Evolutionary conservation across 2,888 invertebrate genomes (phyloP), one percentile per base, ranked within the genome.

Genomic region (Euproctis similis): DNA sequence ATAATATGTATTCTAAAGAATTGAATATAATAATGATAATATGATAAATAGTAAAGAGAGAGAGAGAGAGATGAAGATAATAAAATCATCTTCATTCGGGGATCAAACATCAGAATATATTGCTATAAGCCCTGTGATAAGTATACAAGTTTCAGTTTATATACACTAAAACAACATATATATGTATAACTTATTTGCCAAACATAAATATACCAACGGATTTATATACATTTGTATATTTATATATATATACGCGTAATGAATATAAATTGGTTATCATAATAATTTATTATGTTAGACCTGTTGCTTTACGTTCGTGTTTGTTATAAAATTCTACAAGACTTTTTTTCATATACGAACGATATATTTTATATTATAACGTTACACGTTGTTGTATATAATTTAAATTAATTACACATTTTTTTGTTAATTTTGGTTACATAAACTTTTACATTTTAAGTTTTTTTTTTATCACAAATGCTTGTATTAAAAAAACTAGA

Each of bases 231-330:
- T n/a, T n/a, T n/a, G n/a, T n/a, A n/a, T n/a, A n/a, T n/a, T n/a
- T n/a, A n/a, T n/a, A n/a, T 30, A 26, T 33, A 32, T 42, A 24
- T 27, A 34, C 24, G 11, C 30, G 19, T 27, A 50, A 47, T 47
- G 47, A 46, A 50, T 48, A 49, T 47, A 41, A 51, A 51, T 49
- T 36, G 47, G 42, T 51, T 34, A 47, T 44, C 31, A 41, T 39
- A 44, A 51, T 42, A 47, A 49, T 49, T 42, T 51, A 47, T 49
- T 41, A 36, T 29, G 26, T 24, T 37, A 25, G 23, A 49, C 48
- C 42, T 49, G 48, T 49, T 49, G 48, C 52, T 39, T 24, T 30
- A 26, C 25, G 16, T 17, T 34, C 42, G 50, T 50, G 46, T 30
- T 32, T 42, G n/a, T n/a, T n/a, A n/a, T n/a, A n/a, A n/a, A n/a